Base-by-base conservation (phyloP, 2,113 vertebrate genomes). In the Eulemur macaco region DNA sequence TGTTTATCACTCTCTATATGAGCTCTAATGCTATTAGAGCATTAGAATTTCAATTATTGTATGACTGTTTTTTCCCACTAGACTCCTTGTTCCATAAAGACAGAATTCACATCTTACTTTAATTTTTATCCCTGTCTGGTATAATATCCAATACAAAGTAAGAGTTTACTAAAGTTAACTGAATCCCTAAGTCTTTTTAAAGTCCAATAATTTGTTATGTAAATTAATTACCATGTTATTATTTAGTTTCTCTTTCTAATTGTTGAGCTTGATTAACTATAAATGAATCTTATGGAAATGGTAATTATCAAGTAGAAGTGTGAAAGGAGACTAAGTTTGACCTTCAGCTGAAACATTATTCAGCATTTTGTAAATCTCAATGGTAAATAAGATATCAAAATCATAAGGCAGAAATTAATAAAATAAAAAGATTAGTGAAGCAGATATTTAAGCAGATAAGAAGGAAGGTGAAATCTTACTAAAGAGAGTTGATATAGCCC, bases 141-240 rank as follows among this genome's bases (percentile, higher is more conserved):
- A 63, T 37, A 84, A 58, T 63, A 42, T 56, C 9, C 10, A 56
- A 66, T 18, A 78, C 14, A 82, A 89, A 77, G 15, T 31, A 89
- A 85, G 27, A 52, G 17, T 77, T 89, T 73, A 58, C 14, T 81
- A 42, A 86, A 81, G 39, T 56, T 52, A 96, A 91, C 6, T 18
- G 14, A 88, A 85, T 78, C n/a, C 21, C 23, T 78, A 89, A 81
- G 25, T 60, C 34, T 93, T 84, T 91, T 69, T 68, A 93, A 85
- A 73, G 64, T 37, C 2, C 18, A 87, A 12, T 60, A 66, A 42
- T 89, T 77, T 94, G 69, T 50, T 18, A 95, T 50, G 13, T 47
- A 73, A 85, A 63, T 80, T 74, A 74, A 89, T 81, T 60, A 37
- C 8, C 50, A 50, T 76, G 3, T 60, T 68, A 77, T 90, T 76